These are phyloP conservation scores for Xerus rutilus DNA, from an alignment of 2,797 vertebrate genomes.

Conservation along the genomic window DNA sequence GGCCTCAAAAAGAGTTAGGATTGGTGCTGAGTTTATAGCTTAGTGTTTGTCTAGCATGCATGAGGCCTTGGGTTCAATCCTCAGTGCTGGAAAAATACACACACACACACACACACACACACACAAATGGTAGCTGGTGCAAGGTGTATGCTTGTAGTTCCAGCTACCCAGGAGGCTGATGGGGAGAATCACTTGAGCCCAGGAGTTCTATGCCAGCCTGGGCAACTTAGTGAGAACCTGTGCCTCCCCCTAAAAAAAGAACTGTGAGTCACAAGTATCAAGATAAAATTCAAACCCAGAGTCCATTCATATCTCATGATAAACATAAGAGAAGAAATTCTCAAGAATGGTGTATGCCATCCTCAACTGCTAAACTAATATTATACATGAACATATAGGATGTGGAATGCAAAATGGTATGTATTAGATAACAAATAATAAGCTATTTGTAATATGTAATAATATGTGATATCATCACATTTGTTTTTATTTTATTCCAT, in stretches of 20 bases:
- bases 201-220: not conserved
- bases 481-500: not conserved
- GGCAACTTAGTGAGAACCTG: no score
- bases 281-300: slow-evolving; percentile 18
- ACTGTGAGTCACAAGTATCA: not conserved
- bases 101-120: not conserved
- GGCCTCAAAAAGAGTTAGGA: no score
- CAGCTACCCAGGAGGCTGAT: not conserved
- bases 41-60: not conserved
- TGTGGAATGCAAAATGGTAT: not conserved
- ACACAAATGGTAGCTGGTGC: not conserved
- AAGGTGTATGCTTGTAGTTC: accelerated
- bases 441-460: not conserved
- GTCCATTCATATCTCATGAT: not conserved
- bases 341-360: not conserved
- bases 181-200: not conserved
- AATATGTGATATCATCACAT: not conserved
- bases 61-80: no score
- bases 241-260: not conserved
- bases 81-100: no score
- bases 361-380: not conserved
- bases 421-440: not conserved
- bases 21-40: not conserved
- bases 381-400: not conserved
- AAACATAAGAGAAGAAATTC: slow-evolving; percentile 3